These are phyloP conservation scores for Anastrepha obliqua DNA, from an alignment of 1,140 invertebrate genomes.

Conservation along the genomic window DNA sequence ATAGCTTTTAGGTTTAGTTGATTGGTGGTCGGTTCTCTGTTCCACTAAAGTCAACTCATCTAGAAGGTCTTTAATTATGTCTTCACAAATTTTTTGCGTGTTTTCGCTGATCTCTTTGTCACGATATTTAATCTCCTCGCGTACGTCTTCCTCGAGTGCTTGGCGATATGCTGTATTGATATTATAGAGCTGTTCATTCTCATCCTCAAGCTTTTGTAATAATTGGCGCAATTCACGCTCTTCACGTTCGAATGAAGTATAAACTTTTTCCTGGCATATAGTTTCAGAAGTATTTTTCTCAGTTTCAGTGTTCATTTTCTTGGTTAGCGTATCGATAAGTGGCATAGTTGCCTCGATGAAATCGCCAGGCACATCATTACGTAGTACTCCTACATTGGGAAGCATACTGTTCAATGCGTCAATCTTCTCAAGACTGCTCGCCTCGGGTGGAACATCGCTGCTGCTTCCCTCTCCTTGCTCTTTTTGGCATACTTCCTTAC, in stretches of 20 bases:
- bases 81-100: conserved; percentile 47
- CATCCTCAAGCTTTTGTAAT: conserved; percentile 64
- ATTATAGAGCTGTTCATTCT: conserved; percentile 58
- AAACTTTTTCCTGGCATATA: background rate
- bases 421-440: background rate
- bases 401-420: background rate
- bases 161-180: background rate
- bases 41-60: conserved; percentile 58
- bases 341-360: background rate
- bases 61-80: conserved; percentile 60
- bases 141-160: conserved; percentile 27
- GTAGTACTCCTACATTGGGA: background rate
- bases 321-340: background rate
- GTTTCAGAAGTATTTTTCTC: background rate
- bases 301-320: background rate
- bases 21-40: background rate
- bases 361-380: conserved; percentile 11
- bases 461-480: conserved; percentile 11
- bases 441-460: conserved; percentile 17
- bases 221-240: conserved; percentile 60
- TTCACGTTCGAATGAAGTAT: conserved; percentile 60
- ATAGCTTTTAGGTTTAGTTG: conserved; percentile 58
- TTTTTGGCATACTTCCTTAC: background rate
- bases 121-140: conserved; percentile 19
- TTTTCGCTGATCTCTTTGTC: background rate